A percentile compares a stretch with the other conserved stretches of the same genome.
These are phyloP conservation scores for Epirrhoe tristata DNA, from an alignment of 2,888 invertebrate genomes.

Conservation along the genomic window DNA sequence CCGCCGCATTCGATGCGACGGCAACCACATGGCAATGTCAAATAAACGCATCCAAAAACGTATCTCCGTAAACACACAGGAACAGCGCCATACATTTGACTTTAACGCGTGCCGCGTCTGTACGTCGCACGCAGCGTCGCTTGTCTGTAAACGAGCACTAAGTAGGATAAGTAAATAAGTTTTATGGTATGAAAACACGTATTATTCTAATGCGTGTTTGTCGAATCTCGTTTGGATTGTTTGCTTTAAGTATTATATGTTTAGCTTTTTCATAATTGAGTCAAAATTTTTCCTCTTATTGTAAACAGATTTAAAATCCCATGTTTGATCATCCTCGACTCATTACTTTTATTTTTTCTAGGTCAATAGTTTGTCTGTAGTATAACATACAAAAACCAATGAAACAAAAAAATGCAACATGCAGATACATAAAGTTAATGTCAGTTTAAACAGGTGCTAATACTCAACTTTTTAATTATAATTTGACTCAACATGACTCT, in stretches of 20 bases:
- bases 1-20: too few species aligned
- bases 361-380: too few species aligned
- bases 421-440: too few species aligned
- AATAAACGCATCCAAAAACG: too few species aligned
- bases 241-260: not conserved
- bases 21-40: too few species aligned
- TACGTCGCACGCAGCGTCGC: too few species aligned
- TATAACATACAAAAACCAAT: too few species aligned
- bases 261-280: not conserved
- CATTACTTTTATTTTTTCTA: not conserved
- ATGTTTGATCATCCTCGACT: not conserved
- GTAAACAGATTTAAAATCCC: not conserved
- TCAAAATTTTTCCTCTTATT: not conserved
- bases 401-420: too few species aligned
- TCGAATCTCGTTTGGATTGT: constrained; percentile 7
- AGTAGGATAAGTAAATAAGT: constrained; percentile 30
- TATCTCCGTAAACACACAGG: too few species aligned
- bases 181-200: constrained; percentile 30
- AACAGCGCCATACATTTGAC: too few species aligned
- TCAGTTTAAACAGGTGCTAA: not conserved
- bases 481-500: not conserved
- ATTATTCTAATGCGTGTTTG: constrained; percentile 18
- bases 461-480: not conserved
- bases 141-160: too few species aligned
- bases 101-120: too few species aligned